Conservation (phyloP, 1,140 invertebrate genomes). For the Druon quercuslanigerum region DNA sequence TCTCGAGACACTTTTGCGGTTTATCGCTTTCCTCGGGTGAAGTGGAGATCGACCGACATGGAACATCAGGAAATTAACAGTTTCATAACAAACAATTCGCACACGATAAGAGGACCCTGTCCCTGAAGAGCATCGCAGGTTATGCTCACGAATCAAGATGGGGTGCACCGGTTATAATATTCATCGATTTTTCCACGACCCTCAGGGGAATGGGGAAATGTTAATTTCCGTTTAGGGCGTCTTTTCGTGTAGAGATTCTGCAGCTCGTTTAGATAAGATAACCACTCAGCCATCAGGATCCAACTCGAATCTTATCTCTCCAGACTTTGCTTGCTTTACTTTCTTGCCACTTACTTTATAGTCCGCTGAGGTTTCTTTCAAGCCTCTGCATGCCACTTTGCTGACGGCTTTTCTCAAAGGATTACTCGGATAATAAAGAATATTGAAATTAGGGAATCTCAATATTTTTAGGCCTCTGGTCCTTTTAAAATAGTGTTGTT, state of each 20-base stretch:
- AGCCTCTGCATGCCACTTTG: not conserved
- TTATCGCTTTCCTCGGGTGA: conserved; percentile 41
- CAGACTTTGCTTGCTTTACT: conserved; percentile 15
- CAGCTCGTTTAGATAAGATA: conserved; percentile 71
- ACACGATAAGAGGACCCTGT: not conserved
- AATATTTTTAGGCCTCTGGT: no score
- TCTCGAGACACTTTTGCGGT: conserved; percentile 44
- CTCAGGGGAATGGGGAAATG: conserved; percentile 47
- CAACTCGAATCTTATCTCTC: conserved; percentile 48
- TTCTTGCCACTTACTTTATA: conserved; percentile 23
- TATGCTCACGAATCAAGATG: not conserved
- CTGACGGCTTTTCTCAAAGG: not conserved
- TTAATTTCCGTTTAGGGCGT: conserved; percentile 70
- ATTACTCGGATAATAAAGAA: no score
- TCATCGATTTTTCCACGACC: conserved; percentile 60
- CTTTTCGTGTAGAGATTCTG: conserved; percentile 46
- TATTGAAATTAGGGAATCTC: no score
- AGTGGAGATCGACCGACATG: conserved; percentile 35
- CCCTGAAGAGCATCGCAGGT: not conserved
- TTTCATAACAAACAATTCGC: conserved; percentile 61
- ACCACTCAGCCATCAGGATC: conserved; percentile 68
- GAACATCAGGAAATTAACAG: conserved; percentile 62
- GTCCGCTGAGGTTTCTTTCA: conserved; percentile 14
- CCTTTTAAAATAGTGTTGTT: no score
- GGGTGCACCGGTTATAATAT: conserved; percentile 50